These are phyloP conservation scores for Pyrrhosoma nymphula DNA, from an alignment of 2,888 invertebrate genomes.

Conservation along the genomic window DNA sequence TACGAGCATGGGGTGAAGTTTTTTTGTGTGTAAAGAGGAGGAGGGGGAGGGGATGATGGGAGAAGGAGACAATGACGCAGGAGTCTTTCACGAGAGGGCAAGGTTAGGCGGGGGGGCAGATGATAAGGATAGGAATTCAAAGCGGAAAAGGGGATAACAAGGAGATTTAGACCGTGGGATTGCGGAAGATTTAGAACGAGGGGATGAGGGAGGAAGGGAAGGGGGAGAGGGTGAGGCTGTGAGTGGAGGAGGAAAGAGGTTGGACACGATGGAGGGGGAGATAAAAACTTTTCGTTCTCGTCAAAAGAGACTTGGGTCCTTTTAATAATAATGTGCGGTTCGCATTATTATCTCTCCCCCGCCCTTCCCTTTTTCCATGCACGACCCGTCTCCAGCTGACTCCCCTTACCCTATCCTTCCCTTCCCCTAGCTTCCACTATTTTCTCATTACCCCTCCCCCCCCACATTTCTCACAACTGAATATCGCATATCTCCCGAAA, in stretches of 20 bases:
- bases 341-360: conserved; percentile 9
- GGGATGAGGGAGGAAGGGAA: background rate
- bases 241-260: background rate
- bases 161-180: conserved; percentile 31
- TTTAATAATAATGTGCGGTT: conserved; percentile 14
- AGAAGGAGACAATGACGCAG: too few species aligned
- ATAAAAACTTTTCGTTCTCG: background rate
- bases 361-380: too few species aligned
- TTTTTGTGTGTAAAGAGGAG: background rate
- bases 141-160: conserved; percentile 36
- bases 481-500: background rate
- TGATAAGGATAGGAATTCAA: conserved; percentile 11
- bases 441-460: background rate
- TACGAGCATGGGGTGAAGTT: background rate
- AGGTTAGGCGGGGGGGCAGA: background rate
- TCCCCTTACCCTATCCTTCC: background rate
- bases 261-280: background rate
- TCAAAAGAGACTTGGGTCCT: conserved; percentile 17
- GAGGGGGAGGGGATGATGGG: too few species aligned
- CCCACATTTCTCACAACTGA: background rate
- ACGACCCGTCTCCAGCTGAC: too few species aligned
- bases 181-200: conserved; percentile 3
- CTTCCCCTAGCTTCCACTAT: background rate
- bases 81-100: background rate
- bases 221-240: background rate